Evolutionary conservation across 2,113 vertebrate genomes (phyloP), one percentile per base, ranked within the genome.

Genomic region (Amphilophus citrinellus): DNA sequence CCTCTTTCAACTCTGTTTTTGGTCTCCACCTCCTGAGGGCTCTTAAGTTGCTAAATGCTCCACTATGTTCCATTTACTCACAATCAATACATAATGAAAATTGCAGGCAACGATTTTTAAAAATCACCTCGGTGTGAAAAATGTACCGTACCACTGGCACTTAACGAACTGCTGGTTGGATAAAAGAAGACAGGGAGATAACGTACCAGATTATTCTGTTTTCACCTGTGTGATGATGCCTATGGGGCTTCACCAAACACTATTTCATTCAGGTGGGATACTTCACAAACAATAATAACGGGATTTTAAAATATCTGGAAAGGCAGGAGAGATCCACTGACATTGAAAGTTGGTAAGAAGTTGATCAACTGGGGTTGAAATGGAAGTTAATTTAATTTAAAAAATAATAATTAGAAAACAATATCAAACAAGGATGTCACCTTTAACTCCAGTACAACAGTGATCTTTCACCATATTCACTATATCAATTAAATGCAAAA

Each of bases 271-370:
- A 53, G 17, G 17, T 53, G 17, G 4, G 14, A 50, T 17, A 50
- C 2, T 1, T 47, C 0, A 47, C 65, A 68, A 27, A 68, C 8
- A 0, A 27, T 27, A 27, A 27, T 27, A 27, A 27, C 2, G 24
- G 6, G 32, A 4, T 35, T 35, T 35, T 4, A 1, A 35, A 35
- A 35, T 35, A 35, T 35, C 6, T 35, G 27, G 27, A 35, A 35
- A 35, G 32, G 32, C 32, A 35, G 32, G 32, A 35, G 32, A 35
- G 27, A 27, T 35, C 32, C 32, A 35, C 32, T 35, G 32, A 35
- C 32, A 35, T 6, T 35, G 32, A 35, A 35, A 35, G 32, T 35
- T 35, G 32, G 32, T 35, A 35, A 35, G 32, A 35, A 35, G 32
- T 35, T 35, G 32, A 35, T 35, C 32, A 35, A 35, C 32, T 35